Conservation (phyloP, 2,113 vertebrate genomes). For the Candoia aspera region DNA sequence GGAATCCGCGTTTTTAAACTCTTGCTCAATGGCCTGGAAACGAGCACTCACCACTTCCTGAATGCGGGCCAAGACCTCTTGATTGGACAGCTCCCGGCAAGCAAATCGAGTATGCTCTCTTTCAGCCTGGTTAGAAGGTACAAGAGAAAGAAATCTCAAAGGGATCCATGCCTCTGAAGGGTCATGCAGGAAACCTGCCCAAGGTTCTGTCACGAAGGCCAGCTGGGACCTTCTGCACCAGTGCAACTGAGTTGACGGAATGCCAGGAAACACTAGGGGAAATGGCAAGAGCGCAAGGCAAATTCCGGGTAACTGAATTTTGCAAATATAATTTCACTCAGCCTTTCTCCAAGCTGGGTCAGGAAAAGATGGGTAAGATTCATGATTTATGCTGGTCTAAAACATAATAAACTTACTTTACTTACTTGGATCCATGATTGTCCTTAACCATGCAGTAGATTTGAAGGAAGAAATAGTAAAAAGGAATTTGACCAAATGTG, state of each 20-base stretch:
- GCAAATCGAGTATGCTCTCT: constrained; percentile 66
- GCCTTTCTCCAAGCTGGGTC: background rate
- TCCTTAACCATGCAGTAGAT: background rate
- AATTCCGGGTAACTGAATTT: background rate
- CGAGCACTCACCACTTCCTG: constrained; percentile 58
- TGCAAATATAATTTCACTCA: background rate
- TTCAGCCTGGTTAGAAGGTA: constrained; percentile 68
- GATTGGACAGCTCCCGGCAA: constrained; percentile 55
- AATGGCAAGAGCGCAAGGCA: constrained; percentile 39
- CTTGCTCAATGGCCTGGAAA: constrained; percentile 61
- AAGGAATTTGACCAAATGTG: background rate
- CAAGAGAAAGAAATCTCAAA: constrained; percentile 25
- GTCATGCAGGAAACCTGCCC: background rate
- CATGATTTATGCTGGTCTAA: background rate
- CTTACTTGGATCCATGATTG: background rate
- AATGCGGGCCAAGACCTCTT: constrained; percentile 62
- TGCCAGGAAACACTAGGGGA: constrained; percentile 45
- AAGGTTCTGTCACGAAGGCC: background rate
- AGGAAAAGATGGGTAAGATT: background rate
- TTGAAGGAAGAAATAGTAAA: background rate
- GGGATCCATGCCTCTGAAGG: constrained; percentile 3
- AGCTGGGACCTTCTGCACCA: constrained; percentile 10
- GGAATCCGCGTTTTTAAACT: constrained; percentile 66
- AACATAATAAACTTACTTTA: background rate
- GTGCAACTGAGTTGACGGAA: constrained; percentile 49